These are phyloP conservation scores for Scaptomyza parva DNA, from an alignment of 2,888 invertebrate genomes.

Conservation along the genomic window DNA sequence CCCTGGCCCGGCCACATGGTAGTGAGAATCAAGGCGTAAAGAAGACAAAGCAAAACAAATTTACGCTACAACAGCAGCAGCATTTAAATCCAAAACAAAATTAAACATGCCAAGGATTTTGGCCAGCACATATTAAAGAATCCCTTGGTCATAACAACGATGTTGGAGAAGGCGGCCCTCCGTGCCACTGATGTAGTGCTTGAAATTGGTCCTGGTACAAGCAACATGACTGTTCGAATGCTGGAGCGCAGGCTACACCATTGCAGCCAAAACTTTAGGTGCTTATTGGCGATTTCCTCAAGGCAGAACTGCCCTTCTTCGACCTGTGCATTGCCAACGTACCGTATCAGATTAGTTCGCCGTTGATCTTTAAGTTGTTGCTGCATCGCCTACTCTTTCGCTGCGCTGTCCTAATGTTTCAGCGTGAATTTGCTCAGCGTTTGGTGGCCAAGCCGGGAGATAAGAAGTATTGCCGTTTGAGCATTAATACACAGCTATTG, in stretches of 20 bases:
- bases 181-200: slow-evolving; percentile 97
- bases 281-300: slow-evolving; percentile 96
- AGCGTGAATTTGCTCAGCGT: slow-evolving; percentile 98
- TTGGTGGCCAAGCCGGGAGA: slow-evolving; percentile 98
- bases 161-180: slow-evolving; percentile 98
- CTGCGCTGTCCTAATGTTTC: slow-evolving; percentile 99
- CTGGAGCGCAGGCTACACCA: slow-evolving; percentile 95
- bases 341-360: slow-evolving; percentile 99
- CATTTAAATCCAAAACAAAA: not conserved
- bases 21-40: slow-evolving; percentile 11
- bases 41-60: slow-evolving; percentile 58
- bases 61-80: not conserved
- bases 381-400: slow-evolving; percentile 93
- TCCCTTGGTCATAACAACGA: slow-evolving; percentile 96
- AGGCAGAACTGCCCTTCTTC: slow-evolving; percentile 97
- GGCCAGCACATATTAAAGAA: slow-evolving; percentile 98
- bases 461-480: slow-evolving; percentile 97
- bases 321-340: slow-evolving; percentile 99
- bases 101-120: slow-evolving; percentile 93
- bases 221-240: slow-evolving; percentile 98
- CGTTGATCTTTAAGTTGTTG: slow-evolving; percentile 96
- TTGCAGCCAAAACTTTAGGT: slow-evolving; percentile 96
- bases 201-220: slow-evolving; percentile 99
- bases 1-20: slow-evolving; percentile 52
- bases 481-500: slow-evolving; percentile 97